These are phyloP conservation scores for Amblyopsis rosae DNA, from an alignment of 2,113 vertebrate species.

Conservation along the genomic window DNA sequence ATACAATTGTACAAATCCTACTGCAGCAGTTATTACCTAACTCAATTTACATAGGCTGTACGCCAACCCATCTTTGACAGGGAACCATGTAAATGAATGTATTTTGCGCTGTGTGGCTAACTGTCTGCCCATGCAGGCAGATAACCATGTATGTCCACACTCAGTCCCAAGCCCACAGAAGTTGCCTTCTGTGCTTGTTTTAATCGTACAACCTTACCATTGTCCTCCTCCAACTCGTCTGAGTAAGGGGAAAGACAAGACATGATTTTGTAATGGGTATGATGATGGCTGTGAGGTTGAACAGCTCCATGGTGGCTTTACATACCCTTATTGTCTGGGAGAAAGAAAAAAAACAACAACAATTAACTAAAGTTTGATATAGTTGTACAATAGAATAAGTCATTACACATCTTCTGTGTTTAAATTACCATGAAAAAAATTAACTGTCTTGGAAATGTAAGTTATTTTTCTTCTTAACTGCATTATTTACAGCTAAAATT, in stretches of 20 bases:
- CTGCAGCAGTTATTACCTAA: too few relatives aligned
- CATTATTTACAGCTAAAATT: not conserved
- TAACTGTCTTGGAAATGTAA: too few relatives aligned
- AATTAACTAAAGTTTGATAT: not conserved
- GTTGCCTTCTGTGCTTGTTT: slow-evolving; percentile 55
- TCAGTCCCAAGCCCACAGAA: slow-evolving; percentile 59
- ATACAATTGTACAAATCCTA: too few relatives aligned
- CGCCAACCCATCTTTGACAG: too few relatives aligned
- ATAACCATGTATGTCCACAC: slow-evolving; percentile 56
- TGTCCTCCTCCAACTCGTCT: slow-evolving; percentile 54
- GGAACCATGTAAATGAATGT: not conserved
- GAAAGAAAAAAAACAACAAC: slow-evolving; percentile 12
- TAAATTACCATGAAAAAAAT: too few relatives aligned
- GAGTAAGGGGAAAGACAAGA: slow-evolving; percentile 44
- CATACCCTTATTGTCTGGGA: slow-evolving; percentile 57
- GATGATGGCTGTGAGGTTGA: not conserved
- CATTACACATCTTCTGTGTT: slow-evolving; percentile 5
- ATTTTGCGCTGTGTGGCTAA: not conserved
- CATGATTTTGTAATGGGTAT: not conserved
- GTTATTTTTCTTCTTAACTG: not conserved
- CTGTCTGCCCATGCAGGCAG: not conserved
- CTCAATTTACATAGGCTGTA: too few relatives aligned
- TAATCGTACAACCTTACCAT: slow-evolving; percentile 59
- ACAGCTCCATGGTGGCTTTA: not conserved
- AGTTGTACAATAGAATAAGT: not conserved